A percentile compares a stretch with the other conserved stretches of the same genome.
These are phyloP conservation scores for Popillia japonica DNA, from an alignment of 1,140 invertebrate species.

Conservation along the genomic window DNA sequence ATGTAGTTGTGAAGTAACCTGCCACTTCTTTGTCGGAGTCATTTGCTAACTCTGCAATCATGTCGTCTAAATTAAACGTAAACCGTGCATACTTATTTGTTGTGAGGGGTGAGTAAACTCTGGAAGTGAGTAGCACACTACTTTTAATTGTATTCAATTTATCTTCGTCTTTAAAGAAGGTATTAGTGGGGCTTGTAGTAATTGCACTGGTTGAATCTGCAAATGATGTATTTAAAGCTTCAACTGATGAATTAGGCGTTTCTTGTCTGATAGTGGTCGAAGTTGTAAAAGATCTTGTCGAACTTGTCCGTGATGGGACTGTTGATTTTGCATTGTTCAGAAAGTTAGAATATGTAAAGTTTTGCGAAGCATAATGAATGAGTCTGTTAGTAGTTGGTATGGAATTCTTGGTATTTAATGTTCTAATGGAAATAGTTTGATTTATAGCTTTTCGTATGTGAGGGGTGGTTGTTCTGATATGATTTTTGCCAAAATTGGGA, in stretches of 20 bases:
- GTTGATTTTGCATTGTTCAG: background rate
- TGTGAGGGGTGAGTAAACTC: background rate
- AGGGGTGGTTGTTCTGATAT: background rate
- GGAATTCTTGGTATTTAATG: background rate
- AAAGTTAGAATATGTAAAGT: background rate
- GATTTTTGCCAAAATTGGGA: background rate
- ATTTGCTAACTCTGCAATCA: conserved; percentile 18
- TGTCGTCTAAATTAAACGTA: conserved; percentile 10
- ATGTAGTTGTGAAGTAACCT: background rate
- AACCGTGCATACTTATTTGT: background rate
- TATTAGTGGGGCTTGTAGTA: background rate
- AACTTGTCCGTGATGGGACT: too few relatives aligned
- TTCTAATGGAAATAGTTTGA: background rate
- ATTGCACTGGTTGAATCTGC: background rate
- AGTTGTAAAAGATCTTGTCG: too few relatives aligned
- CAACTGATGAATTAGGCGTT: background rate
- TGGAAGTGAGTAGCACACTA: too few relatives aligned
- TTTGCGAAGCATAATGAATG: background rate
- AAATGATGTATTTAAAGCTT: background rate
- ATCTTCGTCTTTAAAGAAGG: background rate
- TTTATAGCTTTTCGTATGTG: background rate
- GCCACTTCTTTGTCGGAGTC: conserved; percentile 20
- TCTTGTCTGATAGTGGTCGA: too few relatives aligned
- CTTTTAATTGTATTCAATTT: background rate
- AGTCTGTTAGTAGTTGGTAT: background rate